Evolutionary conservation across 2,113 vertebrate genomes (phyloP).

Genomic region (Oncorhynchus masou): DNA sequence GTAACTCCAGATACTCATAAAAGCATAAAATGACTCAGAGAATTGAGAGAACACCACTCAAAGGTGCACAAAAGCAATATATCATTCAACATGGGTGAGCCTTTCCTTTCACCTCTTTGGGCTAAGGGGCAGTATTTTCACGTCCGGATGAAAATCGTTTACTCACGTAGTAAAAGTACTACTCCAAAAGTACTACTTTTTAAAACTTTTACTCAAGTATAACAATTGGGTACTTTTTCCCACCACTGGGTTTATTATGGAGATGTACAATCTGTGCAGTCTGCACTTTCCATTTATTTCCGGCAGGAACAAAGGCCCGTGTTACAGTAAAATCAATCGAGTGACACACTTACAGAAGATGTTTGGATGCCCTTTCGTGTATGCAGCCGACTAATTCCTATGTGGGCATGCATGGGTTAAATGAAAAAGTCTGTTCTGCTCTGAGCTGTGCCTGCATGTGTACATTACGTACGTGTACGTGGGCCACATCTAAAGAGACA

Average conservation of each 20-base stretch:
- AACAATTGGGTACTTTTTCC: too few species aligned
- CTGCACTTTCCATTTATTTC: not conserved
- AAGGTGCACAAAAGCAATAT: too few species aligned
- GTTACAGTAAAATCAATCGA: not conserved
- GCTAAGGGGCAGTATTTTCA: too few species aligned
- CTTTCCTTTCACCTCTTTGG: too few species aligned
- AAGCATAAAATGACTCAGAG: too few species aligned
- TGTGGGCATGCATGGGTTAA: conserved; percentile 74
- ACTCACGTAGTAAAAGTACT: too few species aligned
- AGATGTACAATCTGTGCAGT: not conserved
- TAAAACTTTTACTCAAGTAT: too few species aligned
- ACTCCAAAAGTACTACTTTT: too few species aligned
- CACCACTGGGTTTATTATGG: not conserved
- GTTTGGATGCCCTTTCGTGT: conserved; percentile 16
- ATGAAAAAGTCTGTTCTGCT: conserved; percentile 29
- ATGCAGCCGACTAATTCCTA: conserved; percentile 41
- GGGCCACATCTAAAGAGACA: conserved; percentile 14
- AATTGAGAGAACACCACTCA: too few species aligned
- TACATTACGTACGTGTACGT: not conserved
- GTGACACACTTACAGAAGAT: not conserved
- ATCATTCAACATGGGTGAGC: too few species aligned
- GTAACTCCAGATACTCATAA: too few species aligned
- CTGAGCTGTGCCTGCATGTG: conserved; percentile 31
- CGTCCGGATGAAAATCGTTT: too few species aligned
- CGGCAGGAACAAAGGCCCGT: not conserved